Conservation (phyloP, 2,888 invertebrate species). For the Cordilura impudica region DNA sequence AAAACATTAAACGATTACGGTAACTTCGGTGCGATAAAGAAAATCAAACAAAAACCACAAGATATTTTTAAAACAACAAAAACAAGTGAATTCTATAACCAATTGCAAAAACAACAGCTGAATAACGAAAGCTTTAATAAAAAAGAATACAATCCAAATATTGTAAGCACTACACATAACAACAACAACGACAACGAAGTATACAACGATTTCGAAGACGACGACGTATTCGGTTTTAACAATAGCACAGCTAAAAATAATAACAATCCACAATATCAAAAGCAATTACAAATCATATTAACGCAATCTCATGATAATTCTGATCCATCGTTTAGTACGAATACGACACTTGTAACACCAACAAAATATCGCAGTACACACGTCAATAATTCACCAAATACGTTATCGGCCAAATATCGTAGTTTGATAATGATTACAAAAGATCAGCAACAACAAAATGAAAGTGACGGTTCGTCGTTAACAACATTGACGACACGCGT, state of each 20-base stretch:
- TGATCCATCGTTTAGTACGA: background rate
- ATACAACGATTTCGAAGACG: conserved; percentile 27
- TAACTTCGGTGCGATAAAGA: conserved; percentile 54
- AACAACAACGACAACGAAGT: conserved; percentile 2
- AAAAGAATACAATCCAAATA: conserved; percentile 37
- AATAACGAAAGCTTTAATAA: conserved; percentile 40
- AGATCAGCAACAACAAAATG: conserved; percentile 77
- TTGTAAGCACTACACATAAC: conserved; percentile 12
- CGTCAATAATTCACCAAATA: conserved; percentile 75
- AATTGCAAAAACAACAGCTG: conserved; percentile 4
- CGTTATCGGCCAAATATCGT: conserved; percentile 84
- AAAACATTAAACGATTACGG: conserved; percentile 44
- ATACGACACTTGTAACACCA: conserved; percentile 37
- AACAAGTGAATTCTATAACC: conserved; percentile 17
- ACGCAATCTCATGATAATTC: background rate
- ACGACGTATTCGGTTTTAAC: conserved; percentile 61
- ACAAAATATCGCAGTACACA: conserved; percentile 76
- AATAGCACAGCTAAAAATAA: conserved; percentile 36
- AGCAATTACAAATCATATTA: background rate
- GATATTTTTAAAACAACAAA: conserved; percentile 6
- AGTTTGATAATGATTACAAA: conserved; percentile 95
- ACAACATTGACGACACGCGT: conserved; percentile 46
- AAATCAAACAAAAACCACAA: conserved; percentile 47
- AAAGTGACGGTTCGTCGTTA: conserved; percentile 61
- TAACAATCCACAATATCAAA: background rate